A percentile compares a stretch with the other conserved stretches of the same genome.
Evolutionary conservation across 2,113 vertebrate genomes (phyloP).

Genomic region (Brachypodius melanocephalos): DNA sequence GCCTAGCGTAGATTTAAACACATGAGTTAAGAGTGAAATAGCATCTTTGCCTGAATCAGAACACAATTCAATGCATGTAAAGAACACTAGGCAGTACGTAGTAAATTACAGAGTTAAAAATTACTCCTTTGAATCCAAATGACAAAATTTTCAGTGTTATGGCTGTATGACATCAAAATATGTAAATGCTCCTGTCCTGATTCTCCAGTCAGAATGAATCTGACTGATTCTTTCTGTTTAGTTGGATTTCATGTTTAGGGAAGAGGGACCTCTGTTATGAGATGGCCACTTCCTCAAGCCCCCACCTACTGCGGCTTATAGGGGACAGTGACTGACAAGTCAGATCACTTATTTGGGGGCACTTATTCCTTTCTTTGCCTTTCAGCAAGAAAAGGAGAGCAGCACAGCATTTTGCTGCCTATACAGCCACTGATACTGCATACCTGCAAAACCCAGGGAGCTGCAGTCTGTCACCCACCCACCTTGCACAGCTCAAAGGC

Average conservation of each 20-base stretch:
- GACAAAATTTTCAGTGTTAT: not conserved
- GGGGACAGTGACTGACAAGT: not conserved
- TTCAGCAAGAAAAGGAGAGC: not conserved
- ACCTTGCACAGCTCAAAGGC: not conserved
- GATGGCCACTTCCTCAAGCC: not conserved
- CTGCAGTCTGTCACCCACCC: not conserved
- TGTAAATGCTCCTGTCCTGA: not conserved
- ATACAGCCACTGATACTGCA: not conserved
- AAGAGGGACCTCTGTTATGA: not conserved
- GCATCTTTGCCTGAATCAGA: slow-evolving; percentile 11
- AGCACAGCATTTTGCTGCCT: not conserved
- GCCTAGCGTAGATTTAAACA: not conserved
- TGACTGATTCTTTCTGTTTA: not conserved
- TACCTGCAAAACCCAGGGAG: not conserved
- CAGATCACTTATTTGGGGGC: no score
- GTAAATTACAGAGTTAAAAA: slow-evolving; percentile 13
- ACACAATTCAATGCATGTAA: not conserved
- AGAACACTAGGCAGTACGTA: not conserved
- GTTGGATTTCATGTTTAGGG: not conserved
- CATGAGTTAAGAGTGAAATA: slow-evolving; percentile 13
- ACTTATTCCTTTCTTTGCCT: no score
- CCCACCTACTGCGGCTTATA: rapidly evolving
- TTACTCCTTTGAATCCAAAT: not conserved
- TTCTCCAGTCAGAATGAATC: not conserved
- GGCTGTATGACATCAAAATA: not conserved